Evolutionary conservation across 2,797 vertebrate species (phyloP), one percentile per base, ranked within the genome.

Genomic region (Gallirallus australis): DNA sequence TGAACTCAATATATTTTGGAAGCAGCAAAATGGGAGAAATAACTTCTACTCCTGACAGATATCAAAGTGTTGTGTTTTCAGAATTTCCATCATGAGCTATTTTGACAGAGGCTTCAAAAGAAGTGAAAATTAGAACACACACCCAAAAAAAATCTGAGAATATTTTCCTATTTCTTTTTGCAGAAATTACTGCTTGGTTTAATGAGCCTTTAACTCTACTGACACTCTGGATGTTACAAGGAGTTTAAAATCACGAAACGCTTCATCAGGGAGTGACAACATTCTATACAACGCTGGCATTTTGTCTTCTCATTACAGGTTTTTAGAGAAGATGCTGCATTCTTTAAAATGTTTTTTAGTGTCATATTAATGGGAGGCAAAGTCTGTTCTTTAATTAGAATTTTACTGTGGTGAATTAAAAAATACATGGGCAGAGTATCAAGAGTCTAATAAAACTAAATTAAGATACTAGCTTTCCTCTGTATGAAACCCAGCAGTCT

Each of bases 351-450:
- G 80, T 28, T 61, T 63, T 73, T 85, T 71, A 93, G 81, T 95
- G 93, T 82, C 90, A 95, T 95, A 96, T 96, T 97, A 96, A 95
- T 95, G 90, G 68, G 75, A 96, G 57, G 93, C 86, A 95, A 94
- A 95, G 90, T 91, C 94, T 95, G 83, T 96, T 97, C 96, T 95
- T 96, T 96, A 97, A 96, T 96, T 95, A 96, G 96, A 89, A 95
- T 97, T 96, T 96, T 96, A 96, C 83, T 95, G 94, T 86, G 78
- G 86, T 87, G 96, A 95, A 97, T 95, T 97, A 96, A 95, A 96
- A 94, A 96, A 97, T 90, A 95, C 95, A 97, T 92, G 95, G 94
- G 96, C 93, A 96, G 90, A 94, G 81, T 92, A 96, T 90, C 94
- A 93, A 87, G 93, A 87, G 95, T 11, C 88, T 90, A 95, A 96